phyloP scores from a whole-genome alignment of 2,888 invertebrate species.

The Eulithis prunata region DNA sequence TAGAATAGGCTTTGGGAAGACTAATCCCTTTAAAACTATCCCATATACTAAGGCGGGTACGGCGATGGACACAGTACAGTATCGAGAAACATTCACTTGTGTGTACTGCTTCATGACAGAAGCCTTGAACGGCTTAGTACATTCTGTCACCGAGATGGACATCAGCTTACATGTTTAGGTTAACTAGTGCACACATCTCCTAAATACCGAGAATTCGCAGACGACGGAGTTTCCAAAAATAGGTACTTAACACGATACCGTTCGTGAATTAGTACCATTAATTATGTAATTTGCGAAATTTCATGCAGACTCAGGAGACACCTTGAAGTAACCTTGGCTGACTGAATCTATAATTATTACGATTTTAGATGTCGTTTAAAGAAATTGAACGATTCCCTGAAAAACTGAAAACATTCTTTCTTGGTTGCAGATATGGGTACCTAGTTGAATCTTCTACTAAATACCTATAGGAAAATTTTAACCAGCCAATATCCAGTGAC shows the following conservation, averaged over 20 bases:
- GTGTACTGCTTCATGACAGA: neutral
- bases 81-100: neutral
- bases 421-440: neutral
- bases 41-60: no score
- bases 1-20: no score
- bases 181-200: neutral
- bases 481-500: constrained; percentile 10
- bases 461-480: constrained; percentile 19
- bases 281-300: constrained; percentile 1
- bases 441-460: neutral
- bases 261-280: neutral
- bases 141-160: neutral
- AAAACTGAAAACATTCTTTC: neutral
- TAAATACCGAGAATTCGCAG: neutral
- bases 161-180: no score
- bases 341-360: neutral
- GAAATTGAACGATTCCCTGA: neutral
- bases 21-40: no score
- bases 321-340: constrained; percentile 3
- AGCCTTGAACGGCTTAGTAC: neutral
- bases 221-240: constrained; percentile 1
- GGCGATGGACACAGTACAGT: no score
- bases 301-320: neutral
- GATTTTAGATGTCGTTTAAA: neutral
- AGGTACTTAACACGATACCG: neutral